These are phyloP conservation scores for Cryptoleucopteryx plumbea DNA, from an alignment of 2,113 vertebrate genomes.

Conservation along the genomic window DNA sequence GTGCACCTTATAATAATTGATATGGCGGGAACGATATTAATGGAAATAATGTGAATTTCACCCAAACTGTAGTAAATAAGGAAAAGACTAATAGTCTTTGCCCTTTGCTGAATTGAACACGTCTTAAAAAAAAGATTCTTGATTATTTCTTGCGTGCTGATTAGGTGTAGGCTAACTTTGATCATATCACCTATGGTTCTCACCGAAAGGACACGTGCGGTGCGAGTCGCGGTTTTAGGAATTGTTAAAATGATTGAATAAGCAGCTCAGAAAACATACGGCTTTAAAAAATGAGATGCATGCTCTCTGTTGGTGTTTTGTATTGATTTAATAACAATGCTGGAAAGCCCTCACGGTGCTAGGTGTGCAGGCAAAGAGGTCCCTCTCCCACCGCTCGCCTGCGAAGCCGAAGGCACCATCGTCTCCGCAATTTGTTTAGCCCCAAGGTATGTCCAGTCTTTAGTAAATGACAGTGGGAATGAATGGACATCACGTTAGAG, in stretches of 20 bases:
- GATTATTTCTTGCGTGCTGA: background rate
- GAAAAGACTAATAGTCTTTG: slow-evolving; percentile 55
- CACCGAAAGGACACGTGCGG: background rate
- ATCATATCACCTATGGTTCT: slow-evolving; percentile 30
- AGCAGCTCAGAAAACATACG: background rate
- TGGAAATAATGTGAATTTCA: slow-evolving; percentile 53
- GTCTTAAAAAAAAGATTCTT: slow-evolving; percentile 49
- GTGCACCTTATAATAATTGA: slow-evolving; percentile 52
- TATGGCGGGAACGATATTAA: background rate
- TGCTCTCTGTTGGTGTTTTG: background rate
- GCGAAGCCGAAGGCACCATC: accelerated
- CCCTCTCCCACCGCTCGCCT: background rate
- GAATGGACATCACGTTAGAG: background rate
- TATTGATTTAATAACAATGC: background rate
- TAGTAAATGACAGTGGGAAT: background rate
- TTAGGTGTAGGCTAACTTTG: slow-evolving; percentile 61
- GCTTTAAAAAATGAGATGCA: slow-evolving; percentile 27
- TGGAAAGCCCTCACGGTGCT: accelerated
- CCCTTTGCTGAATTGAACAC: slow-evolving; percentile 54
- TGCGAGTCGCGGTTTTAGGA: accelerated
- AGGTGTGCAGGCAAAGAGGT: background rate
- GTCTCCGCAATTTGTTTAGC: background rate
- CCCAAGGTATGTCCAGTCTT: background rate
- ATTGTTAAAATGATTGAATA: slow-evolving; percentile 55
- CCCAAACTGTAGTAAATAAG: slow-evolving; percentile 44